Base-by-base conservation (phyloP, 2,113 vertebrate genomes). In the Otolemur garnettii region DNA sequence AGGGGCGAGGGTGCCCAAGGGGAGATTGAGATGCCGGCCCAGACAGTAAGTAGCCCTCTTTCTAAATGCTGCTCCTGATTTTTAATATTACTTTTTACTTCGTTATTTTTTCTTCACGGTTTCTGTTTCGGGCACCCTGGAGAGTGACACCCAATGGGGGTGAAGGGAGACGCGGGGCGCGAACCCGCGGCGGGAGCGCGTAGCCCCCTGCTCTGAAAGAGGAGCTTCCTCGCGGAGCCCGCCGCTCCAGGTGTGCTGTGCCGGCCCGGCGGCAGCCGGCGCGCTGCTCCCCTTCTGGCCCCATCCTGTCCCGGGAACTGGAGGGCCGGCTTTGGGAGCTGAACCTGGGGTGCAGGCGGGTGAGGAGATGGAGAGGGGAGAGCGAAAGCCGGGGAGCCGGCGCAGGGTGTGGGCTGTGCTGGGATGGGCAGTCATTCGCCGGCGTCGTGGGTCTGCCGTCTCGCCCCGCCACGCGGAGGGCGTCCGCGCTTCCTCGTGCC, bases 211-310 rank as follows among this genome's bases (percentile, higher is more conserved):
- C 75, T 86, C 45, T 0, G 17, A 45, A 38, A 1, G 6, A 4
- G 22, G 14, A 22, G n/a, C 57, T 12, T 38, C 4, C 30, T 60
- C 10, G 0, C 5, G 2, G 11, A 84, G 55, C 72, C 71, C 10
- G 72, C 12, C 17, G 26, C 78, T 28, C 21, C 88, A 88, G 88
- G 88, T 89, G 89, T 59, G 83, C 62, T 22, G 21, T 30, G 38
- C 14, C 4, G 0, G 26, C n/a, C 21, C 0, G 28, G 30, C 4
- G n/a, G 2, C 13, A 0, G 50, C 5, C n/a, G 2, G 11, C 0
- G 53, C 57, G 33, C 79, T 10, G 87, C 93, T 69, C 38, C 30
- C 45, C 53, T 53, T 66, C 85, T 30, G 89, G 74, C 57, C 42
- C 64, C 74, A 26, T 24, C 62, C 35, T 28, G 66, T 62, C 82